Evolutionary conservation across 2,888 invertebrate genomes (phyloP).

Genomic region (Acleris holmiana): DNA sequence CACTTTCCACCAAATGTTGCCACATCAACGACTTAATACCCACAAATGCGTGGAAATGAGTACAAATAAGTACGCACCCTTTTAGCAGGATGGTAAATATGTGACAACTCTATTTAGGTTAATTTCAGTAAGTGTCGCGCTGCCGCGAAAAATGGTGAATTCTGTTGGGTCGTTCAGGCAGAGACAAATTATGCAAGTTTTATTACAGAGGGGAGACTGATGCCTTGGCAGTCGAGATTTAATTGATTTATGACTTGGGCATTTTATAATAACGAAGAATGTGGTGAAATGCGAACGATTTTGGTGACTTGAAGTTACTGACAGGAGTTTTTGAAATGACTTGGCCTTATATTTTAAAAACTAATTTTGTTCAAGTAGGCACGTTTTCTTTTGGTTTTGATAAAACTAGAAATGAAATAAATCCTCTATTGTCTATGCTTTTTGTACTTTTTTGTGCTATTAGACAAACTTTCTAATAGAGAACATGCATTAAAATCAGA

Average conservation of each 20-base stretch:
- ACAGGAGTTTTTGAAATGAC: background rate
- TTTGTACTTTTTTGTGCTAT: too few species aligned
- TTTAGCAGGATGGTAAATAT: background rate
- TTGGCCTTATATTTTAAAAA: too few species aligned
- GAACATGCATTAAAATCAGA: too few species aligned
- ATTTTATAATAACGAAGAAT: slow-evolving; percentile 3
- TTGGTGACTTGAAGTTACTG: too few species aligned
- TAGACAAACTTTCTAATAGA: too few species aligned
- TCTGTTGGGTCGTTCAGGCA: background rate
- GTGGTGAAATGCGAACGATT: background rate
- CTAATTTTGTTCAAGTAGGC: too few species aligned
- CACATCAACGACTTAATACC: slow-evolving; percentile 25
- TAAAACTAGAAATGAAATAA: too few species aligned
- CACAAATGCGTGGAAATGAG: slow-evolving; percentile 23
- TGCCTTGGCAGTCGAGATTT: background rate
- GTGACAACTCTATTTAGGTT: slow-evolving; percentile 31
- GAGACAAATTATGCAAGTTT: slow-evolving; percentile 45
- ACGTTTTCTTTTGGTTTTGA: too few species aligned
- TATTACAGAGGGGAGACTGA: slow-evolving; percentile 34
- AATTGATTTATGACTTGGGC: slow-evolving; percentile 17
- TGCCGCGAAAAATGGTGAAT: slow-evolving; percentile 2
- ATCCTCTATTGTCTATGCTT: too few species aligned
- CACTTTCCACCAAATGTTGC: slow-evolving; percentile 24
- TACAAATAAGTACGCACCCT: slow-evolving; percentile 21
- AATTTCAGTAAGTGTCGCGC: slow-evolving; percentile 18